These are phyloP conservation scores for Theropithecus gelada DNA, from an alignment of 2,113 vertebrate genomes.

Conservation along the genomic window DNA sequence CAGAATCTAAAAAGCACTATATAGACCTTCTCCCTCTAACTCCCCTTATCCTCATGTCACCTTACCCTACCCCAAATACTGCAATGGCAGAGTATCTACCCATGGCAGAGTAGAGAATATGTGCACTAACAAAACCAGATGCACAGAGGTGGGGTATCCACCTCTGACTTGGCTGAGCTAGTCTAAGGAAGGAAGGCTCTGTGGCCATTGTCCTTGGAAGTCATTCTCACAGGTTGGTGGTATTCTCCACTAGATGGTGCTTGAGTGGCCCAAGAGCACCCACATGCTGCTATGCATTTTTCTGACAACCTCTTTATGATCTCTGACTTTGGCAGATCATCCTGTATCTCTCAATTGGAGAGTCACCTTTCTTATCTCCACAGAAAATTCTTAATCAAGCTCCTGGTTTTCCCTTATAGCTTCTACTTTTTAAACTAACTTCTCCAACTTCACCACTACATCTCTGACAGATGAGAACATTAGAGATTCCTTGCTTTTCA, in stretches of 20 bases:
- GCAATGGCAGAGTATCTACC: background rate
- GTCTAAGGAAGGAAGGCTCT: background rate
- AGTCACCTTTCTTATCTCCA: background rate
- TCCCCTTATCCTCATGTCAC: background rate
- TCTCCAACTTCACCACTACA: background rate
- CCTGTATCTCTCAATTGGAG: background rate
- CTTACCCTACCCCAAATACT: background rate
- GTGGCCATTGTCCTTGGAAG: background rate
- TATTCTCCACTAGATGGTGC: background rate
- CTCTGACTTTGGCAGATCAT: background rate
- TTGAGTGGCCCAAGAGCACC: background rate
- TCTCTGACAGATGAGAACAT: background rate
- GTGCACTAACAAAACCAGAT: background rate
- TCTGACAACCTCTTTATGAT: too few species aligned
- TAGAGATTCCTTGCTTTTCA: background rate
- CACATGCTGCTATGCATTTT: background rate
- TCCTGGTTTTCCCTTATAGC: background rate
- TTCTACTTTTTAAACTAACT: background rate
- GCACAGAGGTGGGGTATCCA: background rate
- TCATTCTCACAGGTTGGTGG: background rate
- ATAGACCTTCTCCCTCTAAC: too few species aligned
- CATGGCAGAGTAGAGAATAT: background rate
- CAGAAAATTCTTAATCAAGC: background rate
- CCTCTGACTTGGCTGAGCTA: background rate
- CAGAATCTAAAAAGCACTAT: background rate